A percentile compares a stretch with the other conserved stretches of the same genome.
These are phyloP conservation scores for Chymomyza procnemis DNA, from an alignment of 2,888 invertebrate genomes.

Conservation along the genomic window DNA sequence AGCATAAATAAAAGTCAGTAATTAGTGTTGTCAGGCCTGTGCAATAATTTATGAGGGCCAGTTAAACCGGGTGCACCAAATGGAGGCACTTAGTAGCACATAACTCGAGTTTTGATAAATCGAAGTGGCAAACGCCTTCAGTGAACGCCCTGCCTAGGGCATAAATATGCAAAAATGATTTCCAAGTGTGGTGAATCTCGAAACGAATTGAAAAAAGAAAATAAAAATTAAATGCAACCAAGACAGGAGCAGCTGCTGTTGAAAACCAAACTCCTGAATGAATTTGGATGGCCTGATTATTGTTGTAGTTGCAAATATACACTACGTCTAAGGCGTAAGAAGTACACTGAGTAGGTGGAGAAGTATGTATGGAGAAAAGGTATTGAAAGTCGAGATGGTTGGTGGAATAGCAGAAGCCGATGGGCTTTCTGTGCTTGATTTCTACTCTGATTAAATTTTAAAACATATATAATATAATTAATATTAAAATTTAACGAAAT, in stretches of 20 bases:
- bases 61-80: slow-evolving; percentile 51
- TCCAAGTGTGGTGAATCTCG: slow-evolving; percentile 12
- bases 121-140: slow-evolving; percentile 54
- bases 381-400: too few species aligned
- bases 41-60: slow-evolving; percentile 50
- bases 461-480: too few species aligned
- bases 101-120: slow-evolving; percentile 62
- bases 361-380: too few species aligned
- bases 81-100: slow-evolving; percentile 62
- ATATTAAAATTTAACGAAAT: too few species aligned
- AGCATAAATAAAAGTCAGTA: slow-evolving; percentile 30
- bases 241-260: slow-evolving; percentile 36
- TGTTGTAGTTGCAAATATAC: slow-evolving; percentile 3
- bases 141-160: slow-evolving; percentile 7
- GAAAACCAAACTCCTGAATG: slow-evolving; percentile 47
- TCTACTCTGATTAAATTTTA: too few species aligned
- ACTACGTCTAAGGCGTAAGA: too few species aligned
- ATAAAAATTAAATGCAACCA: neutral
- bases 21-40: slow-evolving; percentile 60
- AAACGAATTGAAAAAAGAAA: too few species aligned
- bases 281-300: slow-evolving; percentile 34
- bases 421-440: too few species aligned
- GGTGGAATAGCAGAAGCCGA: too few species aligned
- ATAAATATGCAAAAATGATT: slow-evolving; percentile 39
- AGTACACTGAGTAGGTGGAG: too few species aligned